Percentiles rank a stretch among this genome's conserved stretches.
phyloP scores from a whole-genome alignment of 2,797 vertebrate genomes.

The Propithecus deckenii region DNA sequence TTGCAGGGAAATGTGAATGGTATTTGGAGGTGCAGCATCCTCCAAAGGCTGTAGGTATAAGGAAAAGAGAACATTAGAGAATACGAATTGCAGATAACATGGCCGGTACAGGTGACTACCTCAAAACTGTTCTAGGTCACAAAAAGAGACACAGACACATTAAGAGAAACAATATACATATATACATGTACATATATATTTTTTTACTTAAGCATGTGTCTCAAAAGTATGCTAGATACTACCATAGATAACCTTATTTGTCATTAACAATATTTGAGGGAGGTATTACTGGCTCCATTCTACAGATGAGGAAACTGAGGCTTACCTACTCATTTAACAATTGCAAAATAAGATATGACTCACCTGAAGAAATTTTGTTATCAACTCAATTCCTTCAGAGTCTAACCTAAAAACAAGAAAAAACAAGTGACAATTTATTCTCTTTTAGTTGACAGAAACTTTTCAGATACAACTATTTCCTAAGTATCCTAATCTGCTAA shows the following conservation, averaged over 20 bases:
- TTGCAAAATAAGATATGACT: constrained; percentile 80
- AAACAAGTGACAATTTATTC: constrained; percentile 8
- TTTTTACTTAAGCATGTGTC: neutral
- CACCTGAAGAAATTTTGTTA: constrained; percentile 97
- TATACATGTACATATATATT: neutral
- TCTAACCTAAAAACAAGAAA: constrained; percentile 91
- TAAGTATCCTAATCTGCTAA: constrained; percentile 7
- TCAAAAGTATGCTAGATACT: neutral
- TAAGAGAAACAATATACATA: neutral
- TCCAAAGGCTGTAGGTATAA: neutral
- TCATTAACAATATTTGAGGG: neutral
- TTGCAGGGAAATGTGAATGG: neutral
- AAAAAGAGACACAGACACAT: neutral
- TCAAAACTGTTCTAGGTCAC: neutral
- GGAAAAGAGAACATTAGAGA: neutral
- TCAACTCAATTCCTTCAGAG: constrained; percentile 96
- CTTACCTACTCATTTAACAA: neutral
- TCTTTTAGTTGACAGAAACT: constrained; percentile 22
- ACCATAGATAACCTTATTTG: neutral
- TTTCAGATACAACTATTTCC: constrained; percentile 42
- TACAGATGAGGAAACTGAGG: neutral
- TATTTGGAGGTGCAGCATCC: neutral
- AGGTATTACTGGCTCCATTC: neutral
- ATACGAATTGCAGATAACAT: neutral
- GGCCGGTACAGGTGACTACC: neutral